A percentile compares a stretch with the other conserved stretches of the same genome.
phyloP scores from a whole-genome alignment of 2,113 vertebrate genomes.

The Columbina picui region DNA sequence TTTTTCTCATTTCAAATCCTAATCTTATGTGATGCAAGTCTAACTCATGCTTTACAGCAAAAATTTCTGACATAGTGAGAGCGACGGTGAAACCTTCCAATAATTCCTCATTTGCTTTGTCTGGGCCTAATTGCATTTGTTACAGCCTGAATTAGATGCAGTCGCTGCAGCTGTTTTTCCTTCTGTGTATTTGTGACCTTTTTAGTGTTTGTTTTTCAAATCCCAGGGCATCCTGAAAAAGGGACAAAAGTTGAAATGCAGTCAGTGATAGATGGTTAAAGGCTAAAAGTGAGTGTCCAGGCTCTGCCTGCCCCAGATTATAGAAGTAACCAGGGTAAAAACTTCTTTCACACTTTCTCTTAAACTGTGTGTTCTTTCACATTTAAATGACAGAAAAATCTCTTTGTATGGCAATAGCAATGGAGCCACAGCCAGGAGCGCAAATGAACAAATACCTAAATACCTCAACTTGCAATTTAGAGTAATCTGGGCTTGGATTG shows the following conservation, averaged over 20 bases:
- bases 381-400: neutral
- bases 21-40: neutral
- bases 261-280: neutral
- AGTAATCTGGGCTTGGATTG: neutral
- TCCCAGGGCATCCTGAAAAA: neutral
- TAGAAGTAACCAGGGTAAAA: neutral
- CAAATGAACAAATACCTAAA: neutral
- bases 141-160: neutral
- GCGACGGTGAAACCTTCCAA: fast-evolving
- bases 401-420: neutral
- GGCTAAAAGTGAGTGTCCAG: neutral
- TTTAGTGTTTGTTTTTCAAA: neutral
- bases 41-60: neutral
- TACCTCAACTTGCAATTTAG: neutral
- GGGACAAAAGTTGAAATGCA: neutral
- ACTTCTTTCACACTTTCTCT: neutral
- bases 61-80: neutral
- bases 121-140: neutral
- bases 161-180: neutral
- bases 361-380: neutral
- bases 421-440: neutral
- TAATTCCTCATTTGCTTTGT: neutral
- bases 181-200: neutral
- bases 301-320: neutral
- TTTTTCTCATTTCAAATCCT: neutral